Percentiles rank a stretch among this genome's conserved stretches.
Conservation (phyloP, 2,113 vertebrate species). For the Gallinago jamesoni region DNA sequence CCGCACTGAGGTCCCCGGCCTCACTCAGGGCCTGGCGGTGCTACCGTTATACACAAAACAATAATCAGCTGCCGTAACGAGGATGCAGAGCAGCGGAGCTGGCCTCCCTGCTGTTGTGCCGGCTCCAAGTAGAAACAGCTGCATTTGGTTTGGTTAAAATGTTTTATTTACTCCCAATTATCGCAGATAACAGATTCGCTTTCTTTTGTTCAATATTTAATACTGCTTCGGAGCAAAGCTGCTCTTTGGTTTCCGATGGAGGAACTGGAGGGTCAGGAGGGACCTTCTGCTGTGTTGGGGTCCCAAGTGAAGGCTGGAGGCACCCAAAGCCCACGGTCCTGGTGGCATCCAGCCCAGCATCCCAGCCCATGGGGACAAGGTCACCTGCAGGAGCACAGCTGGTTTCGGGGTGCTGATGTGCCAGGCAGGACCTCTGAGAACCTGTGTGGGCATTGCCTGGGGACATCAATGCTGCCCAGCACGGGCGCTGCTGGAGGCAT, state of each 20-base stretch:
- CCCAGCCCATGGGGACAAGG: fast-evolving
- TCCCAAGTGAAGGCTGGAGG: background rate
- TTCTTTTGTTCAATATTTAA: conserved; percentile 56
- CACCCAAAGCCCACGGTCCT: background rate
- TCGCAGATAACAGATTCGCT: conserved; percentile 56
- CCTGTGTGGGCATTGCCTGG: background rate
- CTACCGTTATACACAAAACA: conserved; percentile 63
- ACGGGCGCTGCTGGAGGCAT: fast-evolving
- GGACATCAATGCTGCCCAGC: background rate
- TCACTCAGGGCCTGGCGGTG: background rate
- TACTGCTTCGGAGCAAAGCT: background rate
- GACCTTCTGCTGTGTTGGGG: background rate
- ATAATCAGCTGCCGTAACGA: conserved; percentile 62
- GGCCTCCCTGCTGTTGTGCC: conserved; percentile 65
- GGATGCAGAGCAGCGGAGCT: conserved; percentile 60
- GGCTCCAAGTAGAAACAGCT: conserved; percentile 67
- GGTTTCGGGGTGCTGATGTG: background rate
- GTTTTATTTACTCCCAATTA: conserved; percentile 69
- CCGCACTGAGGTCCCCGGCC: background rate
- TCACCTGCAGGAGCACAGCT: background rate
- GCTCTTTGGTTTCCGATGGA: background rate
- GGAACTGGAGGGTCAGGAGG: background rate
- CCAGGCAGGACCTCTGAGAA: background rate
- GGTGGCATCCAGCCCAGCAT: background rate
- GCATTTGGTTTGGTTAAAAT: conserved; percentile 66